Evolutionary conservation across 2,113 vertebrate genomes (phyloP), one percentile per base, ranked within the genome.

Genomic region (Pelobates fuscus): DNA sequence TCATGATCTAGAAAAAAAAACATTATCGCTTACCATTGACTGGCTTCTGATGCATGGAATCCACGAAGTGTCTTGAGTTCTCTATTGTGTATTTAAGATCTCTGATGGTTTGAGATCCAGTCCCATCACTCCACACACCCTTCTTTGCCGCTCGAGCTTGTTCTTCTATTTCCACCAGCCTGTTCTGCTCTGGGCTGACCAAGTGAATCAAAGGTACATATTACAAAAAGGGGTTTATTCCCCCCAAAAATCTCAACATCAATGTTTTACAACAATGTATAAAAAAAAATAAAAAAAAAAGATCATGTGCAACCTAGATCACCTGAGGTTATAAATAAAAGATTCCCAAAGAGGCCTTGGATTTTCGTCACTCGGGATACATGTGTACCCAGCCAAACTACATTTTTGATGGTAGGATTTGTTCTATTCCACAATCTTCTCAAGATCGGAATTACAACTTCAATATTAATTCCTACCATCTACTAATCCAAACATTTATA

Each of bases 1-100:
- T n/a, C n/a, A n/a, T n/a, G n/a, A n/a, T n/a, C n/a, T n/a, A n/a
- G n/a, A n/a, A n/a, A n/a, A n/a, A n/a, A n/a, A n/a, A n/a, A n/a
- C n/a, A n/a, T n/a, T n/a, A n/a, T n/a, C n/a, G n/a, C 87, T 90
- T 81, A 99, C 97, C 97, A 0, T 98, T 99, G 61, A 98, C 93
- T 0, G 97, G 97, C 67, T 96, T 98, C 89, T 98, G 97, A 82
- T 98, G 97, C 87, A 94, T 84, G 0, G 97, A 95, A 81, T 99
- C 97, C 44, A 99, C 96, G 2, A 95, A 98, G 88, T 99, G 94
- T 37, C 97, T 91, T 0, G 96, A 94, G 81, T 95, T 98, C 78
- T 99, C 97, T 1, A 98, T 94, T 80, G 85, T 92, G 75, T 98
- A 99, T 76, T 98, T 98, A 73, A 99, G 77, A 75, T 98, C 95